phyloP scores from a whole-genome alignment of 1,140 invertebrate genomes.

The Mamestra configurata region DNA sequence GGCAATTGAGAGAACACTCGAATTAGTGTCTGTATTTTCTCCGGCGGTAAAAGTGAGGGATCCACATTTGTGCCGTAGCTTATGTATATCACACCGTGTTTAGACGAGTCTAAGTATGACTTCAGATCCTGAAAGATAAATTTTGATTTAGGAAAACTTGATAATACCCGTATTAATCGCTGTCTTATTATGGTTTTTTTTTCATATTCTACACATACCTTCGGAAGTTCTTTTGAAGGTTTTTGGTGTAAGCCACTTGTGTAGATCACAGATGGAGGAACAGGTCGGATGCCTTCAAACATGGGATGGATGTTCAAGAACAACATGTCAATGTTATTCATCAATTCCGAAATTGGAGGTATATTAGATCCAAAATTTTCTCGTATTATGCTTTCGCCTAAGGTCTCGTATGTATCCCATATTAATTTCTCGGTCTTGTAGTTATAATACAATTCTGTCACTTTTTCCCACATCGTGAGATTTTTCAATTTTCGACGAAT shows the following conservation, averaged over 20 bases:
- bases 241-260: conserved; percentile 3
- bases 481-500: conserved; percentile 64
- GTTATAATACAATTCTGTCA: conserved; percentile 59
- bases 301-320: conserved; percentile 34
- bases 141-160: background rate
- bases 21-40: background rate
- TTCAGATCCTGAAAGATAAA: background rate
- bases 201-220: background rate
- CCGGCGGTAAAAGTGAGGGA: background rate
- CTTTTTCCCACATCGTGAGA: conserved; percentile 67
- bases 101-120: background rate
- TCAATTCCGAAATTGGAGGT: conserved; percentile 79
- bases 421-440: background rate
- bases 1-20: background rate
- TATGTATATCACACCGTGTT: background rate
- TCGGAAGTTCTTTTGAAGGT: background rate
- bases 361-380: conserved; percentile 78
- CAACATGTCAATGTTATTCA: conserved; percentile 74
- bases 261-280: conserved; percentile 5
- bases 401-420: background rate
- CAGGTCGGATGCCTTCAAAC: conserved; percentile 12
- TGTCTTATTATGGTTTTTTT: too few relatives aligned
- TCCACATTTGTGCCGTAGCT: background rate
- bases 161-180: too few relatives aligned
- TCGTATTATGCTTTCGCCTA: conserved; percentile 59